phyloP scores from a whole-genome alignment of 2,888 invertebrate genomes.

The Alloplasta piceator region DNA sequence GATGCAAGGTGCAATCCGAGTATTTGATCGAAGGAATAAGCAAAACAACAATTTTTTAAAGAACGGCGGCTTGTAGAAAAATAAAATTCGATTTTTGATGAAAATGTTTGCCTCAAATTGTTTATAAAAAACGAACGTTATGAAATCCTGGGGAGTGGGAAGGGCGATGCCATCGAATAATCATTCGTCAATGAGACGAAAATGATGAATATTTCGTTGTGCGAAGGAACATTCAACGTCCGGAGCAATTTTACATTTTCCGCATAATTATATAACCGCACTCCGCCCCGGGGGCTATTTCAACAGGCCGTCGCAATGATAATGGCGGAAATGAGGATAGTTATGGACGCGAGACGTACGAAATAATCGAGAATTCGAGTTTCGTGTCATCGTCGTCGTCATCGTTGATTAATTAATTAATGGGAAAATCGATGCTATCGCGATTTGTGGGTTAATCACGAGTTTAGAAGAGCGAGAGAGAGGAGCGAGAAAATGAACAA shows the following conservation, averaged over 20 bases:
- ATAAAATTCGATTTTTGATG: too few species aligned
- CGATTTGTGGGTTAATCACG: not conserved
- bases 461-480: not conserved
- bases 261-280: too few species aligned
- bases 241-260: not conserved
- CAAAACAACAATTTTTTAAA: too few species aligned
- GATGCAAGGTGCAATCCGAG: too few species aligned
- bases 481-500: not conserved
- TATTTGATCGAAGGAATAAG: too few species aligned
- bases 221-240: not conserved
- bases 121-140: too few species aligned
- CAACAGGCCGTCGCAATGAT: not conserved
- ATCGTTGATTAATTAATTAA: too few species aligned
- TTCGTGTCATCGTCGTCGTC: not conserved
- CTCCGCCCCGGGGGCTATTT: not conserved
- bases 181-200: too few species aligned
- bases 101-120: too few species aligned
- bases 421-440: not conserved
- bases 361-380: not conserved
- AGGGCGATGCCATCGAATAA: too few species aligned
- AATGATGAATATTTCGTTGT: not conserved
- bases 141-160: too few species aligned
- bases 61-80: too few species aligned
- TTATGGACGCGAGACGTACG: conserved; percentile 16
- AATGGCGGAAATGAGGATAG: conserved; percentile 35